Conservation (phyloP, 2,797 vertebrate genomes). For the Oreortyx pictus region DNA sequence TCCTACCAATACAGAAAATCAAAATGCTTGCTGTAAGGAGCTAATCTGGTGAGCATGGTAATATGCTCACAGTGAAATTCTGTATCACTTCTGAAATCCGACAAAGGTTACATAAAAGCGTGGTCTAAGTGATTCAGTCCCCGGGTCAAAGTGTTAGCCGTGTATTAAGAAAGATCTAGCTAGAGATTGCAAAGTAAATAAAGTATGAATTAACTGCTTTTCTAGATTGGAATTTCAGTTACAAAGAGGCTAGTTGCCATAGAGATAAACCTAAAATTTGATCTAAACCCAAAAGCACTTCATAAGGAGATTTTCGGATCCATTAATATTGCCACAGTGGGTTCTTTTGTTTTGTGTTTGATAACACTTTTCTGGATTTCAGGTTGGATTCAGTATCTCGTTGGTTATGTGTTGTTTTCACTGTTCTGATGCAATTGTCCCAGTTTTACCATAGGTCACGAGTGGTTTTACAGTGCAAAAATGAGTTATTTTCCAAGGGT, state of each 20-base stretch:
- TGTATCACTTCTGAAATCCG: not conserved
- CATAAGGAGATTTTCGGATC: constrained; percentile 52
- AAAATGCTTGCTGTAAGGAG: not conserved
- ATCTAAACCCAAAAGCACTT: constrained; percentile 8
- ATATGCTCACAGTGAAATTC: not conserved
- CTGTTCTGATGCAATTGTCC: constrained; percentile 24
- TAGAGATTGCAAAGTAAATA: not conserved
- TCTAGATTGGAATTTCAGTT: not conserved
- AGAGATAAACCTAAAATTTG: not conserved
- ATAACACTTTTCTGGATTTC: constrained; percentile 1
- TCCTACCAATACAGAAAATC: not conserved
- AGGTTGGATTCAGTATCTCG: not conserved
- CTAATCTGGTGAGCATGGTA: not conserved
- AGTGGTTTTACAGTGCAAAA: not conserved
- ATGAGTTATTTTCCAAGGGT: not conserved
- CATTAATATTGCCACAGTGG: constrained; percentile 12
- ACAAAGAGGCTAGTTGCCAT: not conserved
- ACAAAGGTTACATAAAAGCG: not conserved
- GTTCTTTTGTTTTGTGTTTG: constrained; percentile 64
- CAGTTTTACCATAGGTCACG: not conserved
- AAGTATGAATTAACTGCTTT: not conserved
- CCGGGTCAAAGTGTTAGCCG: not conserved
- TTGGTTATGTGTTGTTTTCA: constrained; percentile 4
- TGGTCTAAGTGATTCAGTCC: not conserved
- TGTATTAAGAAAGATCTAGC: not conserved